Percentiles rank a stretch among this genome's conserved stretches.
These are phyloP conservation scores for Ophioninae sp. DNA, from an alignment of 2,888 invertebrate species.

Conservation along the genomic window DNA sequence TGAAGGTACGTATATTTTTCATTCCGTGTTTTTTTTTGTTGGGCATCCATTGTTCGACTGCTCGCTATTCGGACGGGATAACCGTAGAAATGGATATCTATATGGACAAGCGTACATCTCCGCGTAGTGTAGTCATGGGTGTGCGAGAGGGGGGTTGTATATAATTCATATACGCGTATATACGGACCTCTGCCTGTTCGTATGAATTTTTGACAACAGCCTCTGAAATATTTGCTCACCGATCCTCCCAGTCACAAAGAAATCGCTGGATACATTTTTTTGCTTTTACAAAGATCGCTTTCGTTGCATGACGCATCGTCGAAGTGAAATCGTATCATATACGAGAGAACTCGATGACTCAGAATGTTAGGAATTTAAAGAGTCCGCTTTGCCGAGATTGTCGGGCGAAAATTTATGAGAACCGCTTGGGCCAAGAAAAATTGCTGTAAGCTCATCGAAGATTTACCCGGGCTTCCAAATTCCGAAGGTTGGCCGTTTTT, in stretches of 20 bases:
- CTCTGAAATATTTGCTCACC: constrained; percentile 18
- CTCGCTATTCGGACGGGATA: constrained; percentile 31
- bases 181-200: background rate
- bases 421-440: background rate
- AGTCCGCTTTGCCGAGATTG: constrained; percentile 50
- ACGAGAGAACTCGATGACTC: constrained; percentile 53
- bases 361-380: constrained; percentile 53
- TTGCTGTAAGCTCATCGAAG: background rate
- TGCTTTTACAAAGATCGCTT: constrained; percentile 18
- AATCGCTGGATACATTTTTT: constrained; percentile 2
- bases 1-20: constrained; percentile 58
- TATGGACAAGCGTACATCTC: background rate
- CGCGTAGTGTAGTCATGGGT: background rate
- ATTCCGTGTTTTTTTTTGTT: constrained; percentile 8
- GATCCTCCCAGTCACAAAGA: background rate
- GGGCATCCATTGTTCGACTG: constrained; percentile 53
- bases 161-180: background rate
- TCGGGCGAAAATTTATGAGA: background rate
- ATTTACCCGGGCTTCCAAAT: background rate
- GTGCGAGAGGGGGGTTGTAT: background rate
- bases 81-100: constrained; percentile 3
- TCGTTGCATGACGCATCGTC: constrained; percentile 53
- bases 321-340: constrained; percentile 34
- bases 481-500: background rate
- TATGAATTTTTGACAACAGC: constrained; percentile 47